Evolutionary conservation across 2,888 invertebrate species (phyloP).

Genomic region (Diaperis boleti): DNA sequence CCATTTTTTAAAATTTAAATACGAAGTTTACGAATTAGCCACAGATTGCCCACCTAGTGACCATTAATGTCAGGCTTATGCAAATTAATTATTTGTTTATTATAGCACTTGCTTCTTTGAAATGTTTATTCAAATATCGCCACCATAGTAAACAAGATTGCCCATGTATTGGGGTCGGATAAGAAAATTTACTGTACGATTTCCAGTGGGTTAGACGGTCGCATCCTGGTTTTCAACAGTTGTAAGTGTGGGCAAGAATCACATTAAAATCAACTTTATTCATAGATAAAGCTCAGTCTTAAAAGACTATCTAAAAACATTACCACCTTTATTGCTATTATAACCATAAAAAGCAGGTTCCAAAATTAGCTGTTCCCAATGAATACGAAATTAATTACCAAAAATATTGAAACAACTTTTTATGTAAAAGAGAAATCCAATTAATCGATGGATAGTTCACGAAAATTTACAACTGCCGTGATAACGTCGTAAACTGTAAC

Average conservation of each 20-base stretch:
- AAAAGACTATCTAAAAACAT: constrained; percentile 37
- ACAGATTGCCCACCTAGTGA: too few species aligned
- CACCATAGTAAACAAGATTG: too few species aligned
- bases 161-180: background rate
- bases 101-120: too few species aligned
- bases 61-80: too few species aligned
- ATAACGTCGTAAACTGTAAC: constrained; percentile 37
- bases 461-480: constrained; percentile 29
- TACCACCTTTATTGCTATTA: constrained; percentile 41
- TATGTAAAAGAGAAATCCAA: constrained; percentile 25
- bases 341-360: constrained; percentile 37
- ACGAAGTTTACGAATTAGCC: too few species aligned
- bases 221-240: constrained; percentile 51
- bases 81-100: too few species aligned
- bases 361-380: constrained; percentile 35
- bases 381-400: constrained; percentile 35
- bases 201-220: constrained; percentile 41
- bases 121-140: too few species aligned
- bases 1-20: too few species aligned
- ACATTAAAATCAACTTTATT: constrained; percentile 52
- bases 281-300: constrained; percentile 51
- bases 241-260: constrained; percentile 53
- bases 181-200: background rate
- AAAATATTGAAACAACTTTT: constrained; percentile 23
- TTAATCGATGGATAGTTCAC: constrained; percentile 35